Evolutionary conservation across 1,140 invertebrate species (phyloP).

Genomic region (Procambarus virginalis): DNA sequence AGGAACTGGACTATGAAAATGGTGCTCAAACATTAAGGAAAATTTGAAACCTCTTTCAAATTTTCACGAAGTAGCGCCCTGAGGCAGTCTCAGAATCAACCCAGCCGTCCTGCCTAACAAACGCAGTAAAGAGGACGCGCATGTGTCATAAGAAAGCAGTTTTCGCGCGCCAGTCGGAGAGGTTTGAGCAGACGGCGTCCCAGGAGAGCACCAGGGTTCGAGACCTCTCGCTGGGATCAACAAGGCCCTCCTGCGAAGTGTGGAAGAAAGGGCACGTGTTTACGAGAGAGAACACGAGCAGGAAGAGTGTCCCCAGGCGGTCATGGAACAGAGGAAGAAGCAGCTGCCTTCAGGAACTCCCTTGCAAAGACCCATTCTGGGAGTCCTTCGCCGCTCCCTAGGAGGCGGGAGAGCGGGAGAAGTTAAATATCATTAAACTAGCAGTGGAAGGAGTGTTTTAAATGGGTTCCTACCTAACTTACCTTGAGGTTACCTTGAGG

Average conservation of each 20-base stretch:
- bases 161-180: no score
- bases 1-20: no score
- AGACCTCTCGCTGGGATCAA: background rate
- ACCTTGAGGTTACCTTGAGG: no score
- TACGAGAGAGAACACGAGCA: conserved; percentile 2
- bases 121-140: no score
- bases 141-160: no score
- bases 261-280: background rate
- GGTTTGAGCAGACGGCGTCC: background rate
- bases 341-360: background rate
- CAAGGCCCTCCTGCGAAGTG: background rate
- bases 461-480: no score
- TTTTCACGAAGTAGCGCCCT: no score
- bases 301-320: conserved; percentile 6
- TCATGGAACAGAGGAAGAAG: background rate
- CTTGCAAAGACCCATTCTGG: background rate
- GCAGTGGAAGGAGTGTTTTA: background rate
- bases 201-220: background rate
- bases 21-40: no score
- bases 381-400: background rate
- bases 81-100: no score
- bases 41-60: no score
- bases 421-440: no score
- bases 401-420: background rate
- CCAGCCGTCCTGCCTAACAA: no score